Evolutionary conservation across 2,113 vertebrate species (phyloP).

Genomic region (Pseudolaguvia tuberculata): DNA sequence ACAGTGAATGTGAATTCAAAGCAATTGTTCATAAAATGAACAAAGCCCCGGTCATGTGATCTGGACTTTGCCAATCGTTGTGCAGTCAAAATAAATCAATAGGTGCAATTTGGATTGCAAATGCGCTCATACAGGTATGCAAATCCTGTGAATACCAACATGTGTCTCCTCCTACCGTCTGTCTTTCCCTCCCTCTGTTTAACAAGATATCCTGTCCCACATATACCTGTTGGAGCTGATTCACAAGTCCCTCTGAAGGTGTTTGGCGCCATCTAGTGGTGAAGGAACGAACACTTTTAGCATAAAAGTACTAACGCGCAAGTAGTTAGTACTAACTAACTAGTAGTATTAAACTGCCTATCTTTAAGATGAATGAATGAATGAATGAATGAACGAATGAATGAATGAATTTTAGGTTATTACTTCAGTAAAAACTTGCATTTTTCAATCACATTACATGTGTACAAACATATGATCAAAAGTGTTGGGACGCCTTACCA

Average conservation of each 20-base stretch:
- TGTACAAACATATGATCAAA: too few relatives aligned
- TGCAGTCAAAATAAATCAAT: conserved; percentile 26
- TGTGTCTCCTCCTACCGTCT: not conserved
- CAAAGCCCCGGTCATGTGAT: conserved; percentile 39
- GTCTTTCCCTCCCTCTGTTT: not conserved
- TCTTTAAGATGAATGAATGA: too few relatives aligned
- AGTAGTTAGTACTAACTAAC: too few relatives aligned
- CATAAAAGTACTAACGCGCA: too few relatives aligned
- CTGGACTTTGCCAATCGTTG: conserved; percentile 30
- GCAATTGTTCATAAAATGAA: conserved; percentile 42
- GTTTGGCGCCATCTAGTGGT: conserved; percentile 28
- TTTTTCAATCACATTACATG: too few relatives aligned
- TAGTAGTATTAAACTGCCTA: too few relatives aligned
- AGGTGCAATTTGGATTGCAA: conserved; percentile 46
- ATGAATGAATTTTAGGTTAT: too few relatives aligned
- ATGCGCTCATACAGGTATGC: conserved; percentile 46
- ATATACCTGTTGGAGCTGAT: not conserved
- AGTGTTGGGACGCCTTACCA: too few relatives aligned
- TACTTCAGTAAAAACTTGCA: too few relatives aligned
- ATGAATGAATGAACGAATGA: too few relatives aligned
- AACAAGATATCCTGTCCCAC: not conserved
- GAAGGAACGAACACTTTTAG: too few relatives aligned
- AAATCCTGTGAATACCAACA: conserved; percentile 39
- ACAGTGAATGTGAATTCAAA: conserved; percentile 34
- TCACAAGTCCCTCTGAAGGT: not conserved